Base-by-base conservation (phyloP, 2,113 vertebrate species). In the Leucosticte australis region DNA sequence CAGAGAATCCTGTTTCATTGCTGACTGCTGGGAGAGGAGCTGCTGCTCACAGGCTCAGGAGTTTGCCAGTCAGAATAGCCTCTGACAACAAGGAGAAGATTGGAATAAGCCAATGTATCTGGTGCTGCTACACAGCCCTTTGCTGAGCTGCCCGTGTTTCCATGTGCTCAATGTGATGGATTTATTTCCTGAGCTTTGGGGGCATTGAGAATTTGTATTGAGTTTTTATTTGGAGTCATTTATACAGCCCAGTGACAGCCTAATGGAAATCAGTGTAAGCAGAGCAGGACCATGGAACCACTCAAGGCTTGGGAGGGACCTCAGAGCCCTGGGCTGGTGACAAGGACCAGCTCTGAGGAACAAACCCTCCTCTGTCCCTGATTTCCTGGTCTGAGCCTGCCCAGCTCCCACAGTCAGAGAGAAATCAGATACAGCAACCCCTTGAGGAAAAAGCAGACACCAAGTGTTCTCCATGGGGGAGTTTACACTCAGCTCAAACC, bases 181-280 rank as follows among this genome's bases (percentile, higher is more conserved):
- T 82, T 87, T 59, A 59, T 84, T 89, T 63, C 80, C 89, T 13
- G 41, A 84, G 21, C 9, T 84, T 67, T 50, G 78, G 42, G 47
- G 47, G 39, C 52, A 67, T 0, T 46, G 59, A 78, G 68, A 70
- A 62, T 75, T 78, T 46, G 18, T 67, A 70, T 53, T 50, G 55
- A 73, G 41, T 28, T 92, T 92, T 89, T 60, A 60, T 77, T 85
- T 79, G 50, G 27, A 74, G 87, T 55, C 15, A 67, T 84, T 75
- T 67, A 13, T 71, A 55, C 0, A 15, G 64, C 44, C 27, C 22
- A 57, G 39, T 0, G 0, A 46, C 69, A 77, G 55, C 35, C n/a
- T 24, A 12, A 62, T 21, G 65, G 50, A 35, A 77, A 42, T 28
- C 19, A 11, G n/a, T 39, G 17, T 5, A 35, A 70, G 46, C 12